These are phyloP conservation scores for Ictidomys tridecemlineatus DNA, from an alignment of 2,113 vertebrate genomes.

Conservation along the genomic window DNA sequence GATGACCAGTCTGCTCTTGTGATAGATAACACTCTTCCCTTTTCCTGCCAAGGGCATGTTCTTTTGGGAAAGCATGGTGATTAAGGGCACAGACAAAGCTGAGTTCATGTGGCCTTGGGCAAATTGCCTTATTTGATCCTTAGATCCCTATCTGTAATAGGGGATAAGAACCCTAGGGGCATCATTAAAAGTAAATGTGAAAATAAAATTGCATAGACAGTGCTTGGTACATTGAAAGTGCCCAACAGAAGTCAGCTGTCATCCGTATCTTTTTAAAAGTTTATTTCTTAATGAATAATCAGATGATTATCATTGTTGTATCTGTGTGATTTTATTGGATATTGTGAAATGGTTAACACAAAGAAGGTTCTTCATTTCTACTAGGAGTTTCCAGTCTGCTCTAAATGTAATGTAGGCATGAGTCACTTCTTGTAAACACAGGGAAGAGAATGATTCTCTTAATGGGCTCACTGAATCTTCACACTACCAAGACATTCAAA, in stretches of 20 bases:
- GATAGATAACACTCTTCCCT: neutral
- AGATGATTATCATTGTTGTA: neutral
- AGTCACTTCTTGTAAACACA: conserved; percentile 23
- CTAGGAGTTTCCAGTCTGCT: neutral
- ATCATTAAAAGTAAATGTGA: neutral
- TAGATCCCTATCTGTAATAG: neutral
- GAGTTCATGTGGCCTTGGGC: neutral
- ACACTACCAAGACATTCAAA: neutral
- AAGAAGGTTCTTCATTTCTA: neutral
- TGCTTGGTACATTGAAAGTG: neutral
- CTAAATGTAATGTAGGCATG: neutral
- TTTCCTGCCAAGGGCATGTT: neutral
- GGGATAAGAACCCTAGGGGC: neutral
- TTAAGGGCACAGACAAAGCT: neutral
- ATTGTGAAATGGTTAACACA: neutral
- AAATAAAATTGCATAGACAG: neutral
- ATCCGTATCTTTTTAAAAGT: neutral
- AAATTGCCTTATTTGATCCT: neutral
- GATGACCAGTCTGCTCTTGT: neutral
- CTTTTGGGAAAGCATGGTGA: neutral
- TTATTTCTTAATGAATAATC: conserved; percentile 41
- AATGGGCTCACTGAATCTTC: neutral
- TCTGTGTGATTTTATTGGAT: neutral
- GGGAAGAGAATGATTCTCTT: neutral
- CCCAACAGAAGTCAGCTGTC: neutral